phyloP scores from a whole-genome alignment of 1,140 invertebrate species.

The Drosophila gunungcola region DNA sequence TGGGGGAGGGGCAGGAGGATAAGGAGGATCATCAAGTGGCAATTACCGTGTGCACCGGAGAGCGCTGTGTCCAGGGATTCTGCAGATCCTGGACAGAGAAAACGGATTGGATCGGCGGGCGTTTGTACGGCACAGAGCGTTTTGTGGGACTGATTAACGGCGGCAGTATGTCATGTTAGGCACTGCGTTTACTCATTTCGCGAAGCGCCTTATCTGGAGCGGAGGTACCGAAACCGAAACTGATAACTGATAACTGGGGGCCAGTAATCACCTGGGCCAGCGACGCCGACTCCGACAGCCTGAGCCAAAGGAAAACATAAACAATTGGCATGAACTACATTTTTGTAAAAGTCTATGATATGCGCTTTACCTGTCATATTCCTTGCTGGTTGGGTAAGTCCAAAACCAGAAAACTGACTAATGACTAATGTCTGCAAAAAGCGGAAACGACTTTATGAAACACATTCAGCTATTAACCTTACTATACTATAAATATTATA shows the following conservation, averaged over 20 bases:
- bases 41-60: conserved; percentile 36
- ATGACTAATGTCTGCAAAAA: conserved; percentile 30
- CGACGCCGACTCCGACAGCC: conserved; percentile 34
- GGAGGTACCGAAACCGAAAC: conserved; percentile 24
- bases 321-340: conserved; percentile 50
- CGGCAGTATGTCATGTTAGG: conserved; percentile 59
- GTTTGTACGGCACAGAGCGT: conserved; percentile 33
- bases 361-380: conserved; percentile 23
- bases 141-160: conserved; percentile 67
- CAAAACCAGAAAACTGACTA: not conserved
- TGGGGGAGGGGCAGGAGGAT: not conserved
- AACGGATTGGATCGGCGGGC: not conserved
- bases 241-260: conserved; percentile 34
- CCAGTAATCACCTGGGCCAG: conserved; percentile 60
- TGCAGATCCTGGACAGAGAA: not conserved
- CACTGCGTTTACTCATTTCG: conserved; percentile 71
- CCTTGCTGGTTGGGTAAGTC: conserved; percentile 23
- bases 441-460: conserved; percentile 10
- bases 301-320: conserved; percentile 66
- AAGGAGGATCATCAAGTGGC: not conserved
- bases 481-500: not conserved
- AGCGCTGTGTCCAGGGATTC: conserved; percentile 1
- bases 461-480: not conserved
- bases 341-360: conserved; percentile 12
- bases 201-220: conserved; percentile 62